Percentiles rank a stretch among this genome's conserved stretches.
These are phyloP conservation scores for Prietella phreatophila DNA, from an alignment of 2,113 vertebrate species.

Conservation along the genomic window DNA sequence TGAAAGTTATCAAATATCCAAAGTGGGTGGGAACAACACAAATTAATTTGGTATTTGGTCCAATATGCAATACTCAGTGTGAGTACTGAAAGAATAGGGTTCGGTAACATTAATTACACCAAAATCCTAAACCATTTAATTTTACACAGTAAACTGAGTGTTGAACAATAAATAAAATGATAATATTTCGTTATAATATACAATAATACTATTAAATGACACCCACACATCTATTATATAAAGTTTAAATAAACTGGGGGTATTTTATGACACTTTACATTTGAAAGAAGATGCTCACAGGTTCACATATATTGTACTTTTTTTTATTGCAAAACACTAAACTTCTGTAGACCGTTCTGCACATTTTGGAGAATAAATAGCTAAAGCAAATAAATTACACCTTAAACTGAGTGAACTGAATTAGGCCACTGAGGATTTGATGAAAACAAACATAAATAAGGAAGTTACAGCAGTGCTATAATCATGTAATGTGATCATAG, in stretches of 20 bases:
- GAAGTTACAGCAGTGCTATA: not conserved
- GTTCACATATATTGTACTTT: not conserved
- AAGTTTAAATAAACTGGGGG: not conserved
- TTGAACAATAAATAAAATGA: not conserved
- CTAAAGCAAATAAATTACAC: constrained; percentile 33
- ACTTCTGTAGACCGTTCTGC: not conserved
- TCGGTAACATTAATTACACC: not conserved
- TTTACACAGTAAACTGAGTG: not conserved
- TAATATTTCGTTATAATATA: not conserved
- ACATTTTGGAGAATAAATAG: constrained; percentile 34
- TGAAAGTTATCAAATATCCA: not conserved
- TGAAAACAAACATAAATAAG: not conserved
- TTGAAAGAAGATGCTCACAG: not conserved
- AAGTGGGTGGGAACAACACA: not conserved
- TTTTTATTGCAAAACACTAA: constrained; percentile 17
- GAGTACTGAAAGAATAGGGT: not conserved
- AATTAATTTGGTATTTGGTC: not conserved
- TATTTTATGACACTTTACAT: not conserved
- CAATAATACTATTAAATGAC: no score
- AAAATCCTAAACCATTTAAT: not conserved
- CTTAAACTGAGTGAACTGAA: not conserved
- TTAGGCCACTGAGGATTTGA: not conserved
- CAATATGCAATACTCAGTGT: not conserved
- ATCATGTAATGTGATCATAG: not conserved
- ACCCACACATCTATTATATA: no score